phyloP scores from a whole-genome alignment of 53 echinoderm and acorn worm species.

The Crossaster papposus region DNA sequence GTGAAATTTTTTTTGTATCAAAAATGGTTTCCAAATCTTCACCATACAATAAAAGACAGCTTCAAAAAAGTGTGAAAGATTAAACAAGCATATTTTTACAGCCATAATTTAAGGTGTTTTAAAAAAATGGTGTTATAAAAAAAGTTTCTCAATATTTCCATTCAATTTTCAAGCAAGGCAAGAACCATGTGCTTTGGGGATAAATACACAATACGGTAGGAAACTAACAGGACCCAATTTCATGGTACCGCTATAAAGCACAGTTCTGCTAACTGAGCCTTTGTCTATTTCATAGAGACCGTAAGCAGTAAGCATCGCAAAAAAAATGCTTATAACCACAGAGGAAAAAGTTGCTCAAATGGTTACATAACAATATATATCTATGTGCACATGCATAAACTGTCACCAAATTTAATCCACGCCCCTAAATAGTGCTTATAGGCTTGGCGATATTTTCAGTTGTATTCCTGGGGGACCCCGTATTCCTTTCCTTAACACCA shows the following conservation, averaged over 20 bases:
- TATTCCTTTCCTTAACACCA: too few species aligned
- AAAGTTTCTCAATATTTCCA: not conserved
- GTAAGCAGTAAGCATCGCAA: not conserved
- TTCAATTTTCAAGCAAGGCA: not conserved
- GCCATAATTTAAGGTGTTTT: not conserved
- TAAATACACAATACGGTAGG: not conserved
- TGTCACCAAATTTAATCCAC: too few species aligned
- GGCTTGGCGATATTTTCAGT: too few species aligned
- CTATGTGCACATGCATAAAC: too few species aligned
- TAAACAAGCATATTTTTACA: not conserved
- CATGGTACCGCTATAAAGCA: not conserved
- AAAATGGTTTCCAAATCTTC: not conserved
- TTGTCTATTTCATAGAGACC: not conserved
- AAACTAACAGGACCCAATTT: not conserved
- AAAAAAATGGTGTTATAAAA: not conserved
- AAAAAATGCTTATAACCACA: not conserved
- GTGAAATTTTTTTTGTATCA: not conserved
- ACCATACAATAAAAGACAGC: not conserved
- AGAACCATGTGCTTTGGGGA: not conserved
- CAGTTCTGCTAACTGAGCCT: not conserved
- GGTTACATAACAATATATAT: not conserved
- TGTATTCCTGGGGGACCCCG: too few species aligned
- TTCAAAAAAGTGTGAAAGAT: not conserved
- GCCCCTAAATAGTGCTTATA: too few species aligned
- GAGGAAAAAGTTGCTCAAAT: too few species aligned